Evolutionary conservation across 2,888 invertebrate species (phyloP), one percentile per base, ranked within the genome.

Genomic region (Stomorhina lunata): DNA sequence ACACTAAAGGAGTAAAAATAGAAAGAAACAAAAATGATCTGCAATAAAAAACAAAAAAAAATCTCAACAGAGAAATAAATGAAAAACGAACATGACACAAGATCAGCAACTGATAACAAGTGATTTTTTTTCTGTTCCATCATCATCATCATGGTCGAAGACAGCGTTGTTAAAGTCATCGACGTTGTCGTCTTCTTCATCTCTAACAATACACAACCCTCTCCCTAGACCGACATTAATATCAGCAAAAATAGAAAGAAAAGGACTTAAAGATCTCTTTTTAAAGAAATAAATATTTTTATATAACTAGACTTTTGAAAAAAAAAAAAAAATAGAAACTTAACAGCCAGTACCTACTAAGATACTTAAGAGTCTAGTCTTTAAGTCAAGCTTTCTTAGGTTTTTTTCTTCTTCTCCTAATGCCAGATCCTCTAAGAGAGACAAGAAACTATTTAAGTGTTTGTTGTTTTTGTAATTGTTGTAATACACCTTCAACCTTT

Each of bases 41-140:
- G 68, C 76, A 78, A 83, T 55, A 72, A 84, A 68, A 37, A 40
- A 43, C n/a, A 71, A 61, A 45, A 78, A 66, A 81, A 83, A 81
- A 80, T 77, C 72, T 80, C 72, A 78, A 77, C 72, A 73, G 57
- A 68, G 68, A 84, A 84, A 85, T 85, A 86, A 86, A 85, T 85
- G 85, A 85, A 85, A 85, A 86, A 81, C 84, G 84, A 85, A 86
- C 86, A 86, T 85, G 86, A 85, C 85, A 86, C 83, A 81, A 86
- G 85, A 86, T 86, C 84, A 81, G 76, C 83, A 84, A 83, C 84
- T 84, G 86, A 85, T 85, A 85, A 85, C 68, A 66, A 34, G 59
- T 66, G 59, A 72, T 72, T 72, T 76, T 78, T 78, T 65, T 72
- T 63, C 1, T 25, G 3, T 15, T 61, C 29, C 32, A n/a, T 43